Evolutionary conservation across 2,888 invertebrate genomes (phyloP).

Genomic region (Cybosia mesomella): DNA sequence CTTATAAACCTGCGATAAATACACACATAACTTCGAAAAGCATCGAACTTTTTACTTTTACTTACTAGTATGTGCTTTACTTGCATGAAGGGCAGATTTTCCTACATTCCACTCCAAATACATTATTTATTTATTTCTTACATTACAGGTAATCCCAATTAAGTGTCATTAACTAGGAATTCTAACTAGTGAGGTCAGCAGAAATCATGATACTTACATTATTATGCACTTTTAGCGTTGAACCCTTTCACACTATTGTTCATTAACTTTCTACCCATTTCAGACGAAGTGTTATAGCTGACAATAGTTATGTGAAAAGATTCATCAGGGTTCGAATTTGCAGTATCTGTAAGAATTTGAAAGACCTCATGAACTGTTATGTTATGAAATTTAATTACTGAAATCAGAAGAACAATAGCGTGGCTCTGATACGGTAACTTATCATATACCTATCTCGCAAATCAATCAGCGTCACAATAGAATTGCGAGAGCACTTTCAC

Average conservation of each 20-base stretch:
- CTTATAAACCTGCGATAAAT: no score
- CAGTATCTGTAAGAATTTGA: constrained; percentile 18
- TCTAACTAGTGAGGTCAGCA: background rate
- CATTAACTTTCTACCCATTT: background rate
- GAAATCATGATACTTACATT: background rate
- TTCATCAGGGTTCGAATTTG: background rate
- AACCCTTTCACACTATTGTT: constrained; percentile 16
- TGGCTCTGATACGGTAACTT: constrained; percentile 65
- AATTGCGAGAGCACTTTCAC: constrained; percentile 74
- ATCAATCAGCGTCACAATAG: constrained; percentile 77
- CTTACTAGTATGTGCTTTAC: constrained; percentile 31
- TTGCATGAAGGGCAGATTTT: background rate
- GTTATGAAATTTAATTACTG: constrained; percentile 65
- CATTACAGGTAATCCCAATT: no score
- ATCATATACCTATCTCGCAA: constrained; percentile 64
- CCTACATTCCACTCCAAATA: background rate
- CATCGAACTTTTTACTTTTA: no score
- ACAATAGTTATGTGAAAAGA: background rate
- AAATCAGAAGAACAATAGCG: constrained; percentile 73
- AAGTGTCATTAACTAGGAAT: background rate
- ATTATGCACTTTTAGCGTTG: background rate
- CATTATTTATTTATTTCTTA: no score
- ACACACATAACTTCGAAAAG: no score
- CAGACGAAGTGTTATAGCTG: background rate
- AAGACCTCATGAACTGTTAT: constrained; percentile 41